Base-by-base conservation (phyloP, 2,797 vertebrate genomes). In the Tragopan temminckii region DNA sequence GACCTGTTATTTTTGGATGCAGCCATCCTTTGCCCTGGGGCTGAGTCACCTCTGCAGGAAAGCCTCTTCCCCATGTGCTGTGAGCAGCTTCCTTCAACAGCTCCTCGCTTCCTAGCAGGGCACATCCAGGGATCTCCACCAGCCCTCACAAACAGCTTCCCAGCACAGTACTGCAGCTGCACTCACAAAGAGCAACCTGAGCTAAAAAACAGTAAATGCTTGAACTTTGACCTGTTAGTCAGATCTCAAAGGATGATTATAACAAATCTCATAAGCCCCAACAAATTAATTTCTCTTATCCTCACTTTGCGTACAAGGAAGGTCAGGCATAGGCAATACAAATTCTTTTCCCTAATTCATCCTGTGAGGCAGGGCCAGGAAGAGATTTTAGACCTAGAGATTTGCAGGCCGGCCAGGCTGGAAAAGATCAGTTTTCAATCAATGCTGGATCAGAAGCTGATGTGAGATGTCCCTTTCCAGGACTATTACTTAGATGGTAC, bases 21-120 rank as follows among this genome's bases (percentile, higher is more conserved):
- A 67, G 55, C 11, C 0, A 0, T 61, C 40, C 63, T 91, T 86
- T 87, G 23, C 40, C 33, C 80, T 94, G 90, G 86, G 95, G 84
- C 93, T 94, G 89, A 94, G 88, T 95, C 93, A 95, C 68, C 78
- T 88, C 91, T 84, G 35, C 85, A 94, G 91, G 91, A 94, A 96
- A 89, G 53, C 64, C 40, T 93, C 43, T 86, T 67, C 43, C 72
- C 6, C 16, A 12, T 5, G 13, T 43, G 48, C 75, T 9, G 18
- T 58, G 71, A 81, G 46, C 15, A 3, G 93, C 94, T 96, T 95
- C 85, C 16, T 91, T 87, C 68, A 35, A 82, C 0, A 1, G 48
- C 62, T 91, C 67, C 83, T n/a, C 35, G 38, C 93, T 95, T 95
- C 90, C 93, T 93, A 94, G 45, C 79, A 92, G 45, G 87, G 72